These are phyloP conservation scores for Megaustenia siamemsis DNA, from an alignment of 2,888 invertebrate species.

Conservation along the genomic window DNA sequence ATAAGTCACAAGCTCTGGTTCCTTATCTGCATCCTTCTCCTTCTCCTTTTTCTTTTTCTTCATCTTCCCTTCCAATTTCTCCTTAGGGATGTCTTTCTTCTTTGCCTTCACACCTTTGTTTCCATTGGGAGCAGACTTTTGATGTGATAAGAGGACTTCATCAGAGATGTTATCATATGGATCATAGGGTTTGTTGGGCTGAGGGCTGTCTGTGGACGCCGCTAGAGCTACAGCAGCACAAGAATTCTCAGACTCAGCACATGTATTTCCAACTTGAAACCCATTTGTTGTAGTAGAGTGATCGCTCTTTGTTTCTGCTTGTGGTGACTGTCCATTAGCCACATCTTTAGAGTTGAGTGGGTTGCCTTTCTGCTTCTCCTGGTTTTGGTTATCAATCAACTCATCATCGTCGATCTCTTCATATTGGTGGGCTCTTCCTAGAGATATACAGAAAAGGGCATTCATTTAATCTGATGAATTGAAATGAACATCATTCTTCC, in stretches of 20 bases:
- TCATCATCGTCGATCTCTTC: slow-evolving; percentile 1
- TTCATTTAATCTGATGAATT: too few relatives aligned
- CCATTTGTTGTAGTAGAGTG: background rate
- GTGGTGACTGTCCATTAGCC: background rate
- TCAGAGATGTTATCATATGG: background rate
- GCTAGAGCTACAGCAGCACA: background rate
- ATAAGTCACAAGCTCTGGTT: background rate
- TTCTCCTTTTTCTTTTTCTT: background rate
- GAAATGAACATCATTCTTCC: too few relatives aligned
- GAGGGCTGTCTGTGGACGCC: background rate
- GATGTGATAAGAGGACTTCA: background rate
- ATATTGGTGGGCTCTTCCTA: background rate
- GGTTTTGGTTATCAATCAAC: background rate
- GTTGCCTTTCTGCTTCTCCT: background rate
- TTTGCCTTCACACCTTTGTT: background rate
- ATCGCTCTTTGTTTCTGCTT: background rate
- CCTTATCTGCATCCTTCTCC: too few relatives aligned
- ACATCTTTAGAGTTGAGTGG: background rate
- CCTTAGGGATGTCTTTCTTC: background rate
- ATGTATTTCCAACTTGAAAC: background rate
- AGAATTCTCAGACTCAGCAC: background rate
- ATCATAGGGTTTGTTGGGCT: background rate
- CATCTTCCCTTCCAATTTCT: background rate
- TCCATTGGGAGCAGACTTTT: background rate
- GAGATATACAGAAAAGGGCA: background rate